phyloP scores from a whole-genome alignment of 1,140 invertebrate genomes.

The Heliconius hermathena region DNA sequence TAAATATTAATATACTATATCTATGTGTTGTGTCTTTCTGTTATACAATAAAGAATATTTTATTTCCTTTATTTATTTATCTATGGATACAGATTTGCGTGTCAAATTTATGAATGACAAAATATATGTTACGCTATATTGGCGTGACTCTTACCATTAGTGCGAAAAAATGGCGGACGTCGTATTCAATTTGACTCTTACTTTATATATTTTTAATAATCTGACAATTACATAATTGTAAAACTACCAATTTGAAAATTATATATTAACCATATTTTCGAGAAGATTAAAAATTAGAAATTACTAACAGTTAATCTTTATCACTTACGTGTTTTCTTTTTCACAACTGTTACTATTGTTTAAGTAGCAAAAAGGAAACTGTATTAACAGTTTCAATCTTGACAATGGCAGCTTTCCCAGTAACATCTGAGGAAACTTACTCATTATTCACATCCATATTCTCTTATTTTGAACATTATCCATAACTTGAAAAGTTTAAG shows the following conservation, averaged over 20 bases:
- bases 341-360: conserved; percentile 1
- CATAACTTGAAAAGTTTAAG: too few species aligned
- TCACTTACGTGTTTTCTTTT: background rate
- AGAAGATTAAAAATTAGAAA: background rate
- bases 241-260: too few species aligned
- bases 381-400: background rate
- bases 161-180: background rate
- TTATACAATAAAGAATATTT: too few species aligned
- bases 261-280: too few species aligned
- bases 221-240: background rate
- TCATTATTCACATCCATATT: background rate
- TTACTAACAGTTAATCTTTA: background rate
- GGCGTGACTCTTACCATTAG: background rate
- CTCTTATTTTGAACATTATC: background rate
- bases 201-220: background rate
- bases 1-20: too few species aligned
- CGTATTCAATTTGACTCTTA: background rate
- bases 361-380: conserved; percentile 3
- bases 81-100: background rate
- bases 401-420: conserved; percentile 15
- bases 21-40: too few species aligned
- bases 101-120: background rate
- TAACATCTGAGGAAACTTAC: conserved; percentile 17
- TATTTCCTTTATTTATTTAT: background rate
- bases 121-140: background rate